Conservation (phyloP, 2,113 vertebrate species). For the Rhinolophus sinicus region DNA sequence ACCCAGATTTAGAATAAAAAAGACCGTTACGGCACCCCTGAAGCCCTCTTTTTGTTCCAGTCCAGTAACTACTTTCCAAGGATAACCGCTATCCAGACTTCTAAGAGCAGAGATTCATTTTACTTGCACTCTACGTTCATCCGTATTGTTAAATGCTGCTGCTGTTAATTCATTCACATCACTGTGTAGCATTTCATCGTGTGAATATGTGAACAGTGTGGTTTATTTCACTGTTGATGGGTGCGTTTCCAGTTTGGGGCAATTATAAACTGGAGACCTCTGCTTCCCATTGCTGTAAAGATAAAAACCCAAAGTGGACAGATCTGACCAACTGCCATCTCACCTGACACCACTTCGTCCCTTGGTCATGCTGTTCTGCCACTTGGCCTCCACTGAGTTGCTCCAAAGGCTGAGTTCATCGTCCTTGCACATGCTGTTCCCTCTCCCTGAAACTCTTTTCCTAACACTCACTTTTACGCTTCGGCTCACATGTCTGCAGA, state of each 20-base stretch:
- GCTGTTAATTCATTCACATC: not conserved
- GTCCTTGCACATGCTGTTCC: not conserved
- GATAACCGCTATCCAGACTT: not conserved
- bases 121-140: rapidly evolving
- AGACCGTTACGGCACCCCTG: not conserved
- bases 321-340: not conserved
- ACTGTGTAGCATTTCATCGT: not conserved
- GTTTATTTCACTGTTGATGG: not conserved
- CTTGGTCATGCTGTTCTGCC: not conserved
- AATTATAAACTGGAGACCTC: not conserved
- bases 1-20: not conserved
- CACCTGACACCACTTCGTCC: not conserved
- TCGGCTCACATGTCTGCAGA: not conserved
- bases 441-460: not conserved
- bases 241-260: not conserved
- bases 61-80: not conserved
- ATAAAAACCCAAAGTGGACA: not conserved
- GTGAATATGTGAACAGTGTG: not conserved
- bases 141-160: too few relatives aligned
- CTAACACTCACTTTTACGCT: not conserved
- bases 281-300: not conserved
- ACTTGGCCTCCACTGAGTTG: not conserved
- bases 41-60: not conserved
- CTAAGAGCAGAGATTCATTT: too few relatives aligned
- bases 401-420: not conserved